These are phyloP conservation scores for Amblyopsis rosae DNA, from an alignment of 2,113 vertebrate genomes.

Conservation along the genomic window DNA sequence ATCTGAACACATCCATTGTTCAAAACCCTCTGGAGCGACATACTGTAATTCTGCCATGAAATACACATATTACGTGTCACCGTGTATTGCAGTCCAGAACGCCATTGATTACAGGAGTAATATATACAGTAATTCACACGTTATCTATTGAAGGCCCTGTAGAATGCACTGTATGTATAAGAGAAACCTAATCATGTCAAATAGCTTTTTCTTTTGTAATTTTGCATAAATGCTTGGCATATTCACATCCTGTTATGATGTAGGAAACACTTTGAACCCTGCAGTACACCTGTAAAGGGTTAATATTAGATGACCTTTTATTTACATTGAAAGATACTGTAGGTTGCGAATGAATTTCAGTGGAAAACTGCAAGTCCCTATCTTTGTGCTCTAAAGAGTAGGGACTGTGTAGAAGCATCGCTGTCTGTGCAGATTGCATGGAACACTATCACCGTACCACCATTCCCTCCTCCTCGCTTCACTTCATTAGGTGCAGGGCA, in stretches of 20 bases:
- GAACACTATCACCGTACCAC: conserved; percentile 8
- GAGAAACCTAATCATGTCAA: no score
- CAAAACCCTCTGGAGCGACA: conserved; percentile 54
- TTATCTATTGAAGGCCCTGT: no score
- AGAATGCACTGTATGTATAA: no score
- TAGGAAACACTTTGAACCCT: background rate
- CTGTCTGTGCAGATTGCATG: conserved; percentile 18
- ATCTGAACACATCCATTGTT: conserved; percentile 41
- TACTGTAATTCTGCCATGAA: conserved; percentile 41
- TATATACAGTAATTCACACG: conserved; percentile 22
- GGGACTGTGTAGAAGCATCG: background rate
- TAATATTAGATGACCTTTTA: no score
- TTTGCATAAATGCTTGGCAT: background rate
- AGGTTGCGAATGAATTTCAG: conserved; percentile 4
- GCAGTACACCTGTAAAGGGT: no score
- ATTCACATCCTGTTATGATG: background rate
- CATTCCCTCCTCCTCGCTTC: conserved; percentile 52
- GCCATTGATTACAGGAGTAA: conserved; percentile 65
- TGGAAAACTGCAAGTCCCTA: background rate
- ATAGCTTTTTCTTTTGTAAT: background rate
- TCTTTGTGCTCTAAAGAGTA: background rate
- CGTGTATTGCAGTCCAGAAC: conserved; percentile 58
- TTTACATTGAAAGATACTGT: no score
- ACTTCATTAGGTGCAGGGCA: conserved; percentile 62
- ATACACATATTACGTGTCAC: conserved; percentile 40